Evolutionary conservation across 1,140 invertebrate genomes (phyloP), one percentile per base, ranked within the genome.

Genomic region (Pararge aegeria): DNA sequence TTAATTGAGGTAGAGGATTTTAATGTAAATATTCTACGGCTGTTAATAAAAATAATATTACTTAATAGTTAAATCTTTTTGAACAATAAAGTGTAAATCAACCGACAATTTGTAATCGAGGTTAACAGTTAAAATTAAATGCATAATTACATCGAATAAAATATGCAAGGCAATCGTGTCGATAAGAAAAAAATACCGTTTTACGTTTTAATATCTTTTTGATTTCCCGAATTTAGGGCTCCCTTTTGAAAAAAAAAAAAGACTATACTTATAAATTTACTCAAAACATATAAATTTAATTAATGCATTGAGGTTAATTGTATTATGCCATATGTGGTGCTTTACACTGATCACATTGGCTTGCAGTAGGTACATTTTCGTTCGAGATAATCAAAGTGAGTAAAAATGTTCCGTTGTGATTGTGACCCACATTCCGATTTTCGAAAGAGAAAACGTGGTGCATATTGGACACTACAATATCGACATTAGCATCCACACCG

Each of bases 371-470:
- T 63, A 73, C 66, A 78, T 80, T 78, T 69, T 66, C 79, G 66
- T 70, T 60, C 59, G 60, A 80, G 70, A 76, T 75, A 79, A 83
- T 77, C 73, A 68, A 70, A 66, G 65, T 42, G 18, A 42, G 65
- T 42, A 42, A 42, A 75, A 77, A 75, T 65, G 74, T 74, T 80
- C 75, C 69, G 71, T 71, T 69, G 68, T 77, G 76, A 80, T 76
- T 75, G 67, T 77, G 79, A 76, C 82, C 76, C 59, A 83, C 73
- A 81, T 84, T 69, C 60, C 56, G 61, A 50, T 64, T 70, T 76
- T 79, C 68, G 72, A 80, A 82, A 78, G 78, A 82, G 83, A 84
- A 80, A 78, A 78, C 73, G 68, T 73, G 65, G 65, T 53, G 77
- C 69, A 73, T 76, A 78, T 72, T 54, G 60, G 61, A 64, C 71